These are phyloP conservation scores for Esox niger DNA, from an alignment of 2,113 vertebrate genomes.

Conservation along the genomic window DNA sequence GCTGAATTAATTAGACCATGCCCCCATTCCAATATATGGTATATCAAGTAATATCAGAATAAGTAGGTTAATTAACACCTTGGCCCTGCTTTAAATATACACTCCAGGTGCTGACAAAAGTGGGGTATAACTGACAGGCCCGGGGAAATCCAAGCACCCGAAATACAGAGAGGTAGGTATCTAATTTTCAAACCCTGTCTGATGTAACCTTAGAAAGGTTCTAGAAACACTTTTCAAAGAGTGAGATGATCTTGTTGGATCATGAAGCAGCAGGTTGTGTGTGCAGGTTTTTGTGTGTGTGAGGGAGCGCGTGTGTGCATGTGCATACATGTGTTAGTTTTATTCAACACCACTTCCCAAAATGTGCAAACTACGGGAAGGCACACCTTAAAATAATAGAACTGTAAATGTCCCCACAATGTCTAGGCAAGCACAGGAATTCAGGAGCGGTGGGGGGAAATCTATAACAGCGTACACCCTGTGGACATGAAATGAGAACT, in stretches of 20 bases:
- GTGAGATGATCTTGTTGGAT: constrained; percentile 51
- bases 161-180: constrained; percentile 4
- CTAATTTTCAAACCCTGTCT: constrained; percentile 30
- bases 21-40: too few species aligned
- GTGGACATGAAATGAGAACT: not conserved
- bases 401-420: constrained; percentile 43
- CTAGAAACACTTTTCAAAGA: constrained; percentile 11
- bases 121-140: constrained; percentile 19
- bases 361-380: constrained; percentile 52
- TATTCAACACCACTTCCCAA: constrained; percentile 34
- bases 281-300: not conserved
- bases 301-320: constrained; percentile 10
- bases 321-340: constrained; percentile 37
- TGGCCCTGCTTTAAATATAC: too few species aligned
- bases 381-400: constrained; percentile 61
- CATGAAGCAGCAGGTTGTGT: constrained; percentile 44
- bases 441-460: constrained; percentile 55
- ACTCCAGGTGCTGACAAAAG: constrained; percentile 7
- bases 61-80: too few species aligned
- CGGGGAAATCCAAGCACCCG: constrained; percentile 12
- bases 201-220: constrained; percentile 28
- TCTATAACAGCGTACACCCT: not conserved
- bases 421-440: constrained; percentile 72
- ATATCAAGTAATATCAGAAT: too few species aligned
- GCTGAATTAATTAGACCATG: too few species aligned